phyloP scores from a whole-genome alignment of 2,888 invertebrate species.

The Cheiracanthium punctorium region DNA sequence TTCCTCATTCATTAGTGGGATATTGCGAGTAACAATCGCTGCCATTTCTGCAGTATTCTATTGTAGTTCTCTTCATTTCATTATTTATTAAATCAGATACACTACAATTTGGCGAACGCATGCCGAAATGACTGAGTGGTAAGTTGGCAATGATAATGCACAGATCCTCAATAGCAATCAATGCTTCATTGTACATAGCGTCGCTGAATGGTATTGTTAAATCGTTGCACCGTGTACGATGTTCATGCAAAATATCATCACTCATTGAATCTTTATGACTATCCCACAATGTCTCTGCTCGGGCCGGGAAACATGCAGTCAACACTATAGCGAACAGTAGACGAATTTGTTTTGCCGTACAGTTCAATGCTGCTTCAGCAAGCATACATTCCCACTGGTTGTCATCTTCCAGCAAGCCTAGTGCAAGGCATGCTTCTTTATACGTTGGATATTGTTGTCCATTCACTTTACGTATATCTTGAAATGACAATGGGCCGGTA shows the following conservation, averaged over 20 bases:
- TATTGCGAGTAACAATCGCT: constrained; percentile 27
- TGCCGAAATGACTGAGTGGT: background rate
- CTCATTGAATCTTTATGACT: constrained; percentile 23
- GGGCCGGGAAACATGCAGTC: constrained; percentile 25
- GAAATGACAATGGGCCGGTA: background rate
- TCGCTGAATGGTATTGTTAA: constrained; percentile 27
- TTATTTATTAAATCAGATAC: background rate
- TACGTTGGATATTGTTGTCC: background rate
- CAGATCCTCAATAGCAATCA: constrained; percentile 23
- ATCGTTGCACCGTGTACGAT: constrained; percentile 40
- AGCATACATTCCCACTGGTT: constrained; percentile 30
- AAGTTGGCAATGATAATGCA: constrained; percentile 14
- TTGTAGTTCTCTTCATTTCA: constrained; percentile 16
- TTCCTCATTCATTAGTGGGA: constrained; percentile 17
- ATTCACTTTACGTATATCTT: background rate
- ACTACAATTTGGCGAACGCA: background rate
- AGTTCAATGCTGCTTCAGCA: constrained; percentile 42
- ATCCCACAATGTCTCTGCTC: background rate
- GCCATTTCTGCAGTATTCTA: constrained; percentile 11
- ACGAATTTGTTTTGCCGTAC: constrained; percentile 29
- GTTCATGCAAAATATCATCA: constrained; percentile 35
- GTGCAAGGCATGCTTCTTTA: constrained; percentile 26
- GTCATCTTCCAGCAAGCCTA: constrained; percentile 43
- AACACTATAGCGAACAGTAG: constrained; percentile 35
- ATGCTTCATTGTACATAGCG: constrained; percentile 25